phyloP scores from a whole-genome alignment of 2,797 vertebrate genomes.

The Squalus acanthias region DNA sequence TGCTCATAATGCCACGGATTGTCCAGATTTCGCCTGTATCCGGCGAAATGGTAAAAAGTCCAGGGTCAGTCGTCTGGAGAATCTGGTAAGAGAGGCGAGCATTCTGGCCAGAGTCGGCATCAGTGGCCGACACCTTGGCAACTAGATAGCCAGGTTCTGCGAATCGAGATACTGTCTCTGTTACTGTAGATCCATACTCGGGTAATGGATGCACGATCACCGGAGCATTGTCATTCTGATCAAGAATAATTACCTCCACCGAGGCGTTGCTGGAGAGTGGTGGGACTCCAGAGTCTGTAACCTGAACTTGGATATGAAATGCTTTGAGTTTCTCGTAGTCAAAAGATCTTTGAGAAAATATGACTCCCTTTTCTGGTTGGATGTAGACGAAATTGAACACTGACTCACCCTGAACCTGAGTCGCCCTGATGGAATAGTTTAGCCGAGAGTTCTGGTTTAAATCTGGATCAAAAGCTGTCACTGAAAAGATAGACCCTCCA shows the following conservation, averaged over 20 bases:
- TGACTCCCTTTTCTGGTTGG: background rate
- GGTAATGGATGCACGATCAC: background rate
- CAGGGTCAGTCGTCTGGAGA: background rate
- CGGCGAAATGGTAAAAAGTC: background rate
- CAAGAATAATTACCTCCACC: background rate
- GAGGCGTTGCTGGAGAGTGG: background rate
- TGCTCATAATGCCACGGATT: background rate
- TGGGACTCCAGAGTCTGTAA: background rate
- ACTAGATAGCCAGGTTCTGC: background rate
- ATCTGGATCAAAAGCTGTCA: background rate
- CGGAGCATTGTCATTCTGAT: background rate
- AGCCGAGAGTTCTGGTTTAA: background rate
- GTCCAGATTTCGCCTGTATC: conserved; percentile 4
- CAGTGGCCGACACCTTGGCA: background rate
- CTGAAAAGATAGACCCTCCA: background rate
- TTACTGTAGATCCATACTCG: background rate
- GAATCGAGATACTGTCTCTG: background rate
- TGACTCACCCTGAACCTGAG: background rate
- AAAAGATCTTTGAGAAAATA: background rate
- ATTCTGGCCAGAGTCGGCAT: background rate
- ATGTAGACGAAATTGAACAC: background rate
- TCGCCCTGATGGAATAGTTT: background rate
- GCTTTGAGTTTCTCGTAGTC: background rate
- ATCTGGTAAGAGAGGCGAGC: background rate
- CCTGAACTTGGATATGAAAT: background rate